These are phyloP conservation scores for Clarias batrachus DNA, from an alignment of 2,113 vertebrate species.

Conservation along the genomic window DNA sequence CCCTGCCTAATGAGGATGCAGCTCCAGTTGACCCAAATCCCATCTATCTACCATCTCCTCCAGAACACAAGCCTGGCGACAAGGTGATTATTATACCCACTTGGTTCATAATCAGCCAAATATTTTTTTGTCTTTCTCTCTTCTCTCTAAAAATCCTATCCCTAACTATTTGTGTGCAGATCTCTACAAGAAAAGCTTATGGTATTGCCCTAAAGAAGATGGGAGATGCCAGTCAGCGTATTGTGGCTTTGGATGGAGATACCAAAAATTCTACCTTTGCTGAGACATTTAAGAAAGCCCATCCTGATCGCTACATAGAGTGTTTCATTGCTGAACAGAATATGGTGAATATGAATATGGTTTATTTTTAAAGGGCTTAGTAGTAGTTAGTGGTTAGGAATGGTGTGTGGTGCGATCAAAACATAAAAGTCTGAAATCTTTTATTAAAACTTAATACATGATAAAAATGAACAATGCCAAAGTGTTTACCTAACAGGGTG, in stretches of 20 bases:
- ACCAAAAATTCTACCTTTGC: conserved; percentile 85
- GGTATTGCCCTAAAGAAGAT: conserved; percentile 79
- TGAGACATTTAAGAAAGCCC: conserved; percentile 77
- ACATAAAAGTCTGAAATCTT: background rate
- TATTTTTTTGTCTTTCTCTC: background rate
- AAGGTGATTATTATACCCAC: conserved; percentile 67
- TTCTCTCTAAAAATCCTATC: background rate
- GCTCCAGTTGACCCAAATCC: conserved; percentile 59
- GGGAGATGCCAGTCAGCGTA: conserved; percentile 71
- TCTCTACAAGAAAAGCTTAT: conserved; percentile 80
- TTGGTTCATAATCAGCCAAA: background rate
- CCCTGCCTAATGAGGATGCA: conserved; percentile 72
- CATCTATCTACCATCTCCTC: conserved; percentile 69
- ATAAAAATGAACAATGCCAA: too few species aligned
- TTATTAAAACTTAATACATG: too few species aligned
- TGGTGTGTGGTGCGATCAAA: too few species aligned
- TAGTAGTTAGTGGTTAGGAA: too few species aligned
- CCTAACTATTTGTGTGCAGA: conserved; percentile 57
- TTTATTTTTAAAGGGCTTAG: background rate
- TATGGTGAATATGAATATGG: conserved; percentile 68
- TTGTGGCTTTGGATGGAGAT: conserved; percentile 82
- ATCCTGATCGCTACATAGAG: conserved; percentile 82
- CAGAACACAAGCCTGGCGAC: conserved; percentile 74
- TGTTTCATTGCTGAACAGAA: conserved; percentile 87
- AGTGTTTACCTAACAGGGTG: background rate